Conservation (phyloP, 2,797 vertebrate genomes). For the Melanotaenia nigrans region DNA sequence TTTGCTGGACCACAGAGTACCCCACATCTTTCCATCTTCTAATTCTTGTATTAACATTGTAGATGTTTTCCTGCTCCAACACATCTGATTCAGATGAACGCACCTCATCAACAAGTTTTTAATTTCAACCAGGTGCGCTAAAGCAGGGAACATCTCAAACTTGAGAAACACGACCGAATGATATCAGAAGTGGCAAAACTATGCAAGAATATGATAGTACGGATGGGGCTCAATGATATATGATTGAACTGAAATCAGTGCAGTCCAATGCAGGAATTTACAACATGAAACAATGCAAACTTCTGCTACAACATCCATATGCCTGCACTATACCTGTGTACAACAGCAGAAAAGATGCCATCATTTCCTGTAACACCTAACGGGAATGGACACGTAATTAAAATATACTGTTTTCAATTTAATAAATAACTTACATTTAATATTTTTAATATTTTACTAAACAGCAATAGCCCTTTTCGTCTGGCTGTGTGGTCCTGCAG, state of each 20-base stretch:
- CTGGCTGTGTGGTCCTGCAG: conserved; percentile 56
- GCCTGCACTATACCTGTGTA: too few relatives aligned
- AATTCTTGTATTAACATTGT: too few relatives aligned
- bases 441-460: too few relatives aligned
- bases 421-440: too few relatives aligned
- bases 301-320: not conserved
- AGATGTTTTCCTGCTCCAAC: not conserved
- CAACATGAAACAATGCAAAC: not conserved
- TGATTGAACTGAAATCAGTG: not conserved
- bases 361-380: too few relatives aligned
- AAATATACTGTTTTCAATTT: not conserved
- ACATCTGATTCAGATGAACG: not conserved
- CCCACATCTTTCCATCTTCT: conserved; percentile 10
- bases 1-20: conserved; percentile 46
- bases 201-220: not conserved
- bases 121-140: too few relatives aligned
- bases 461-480: too few relatives aligned
- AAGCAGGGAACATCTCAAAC: too few relatives aligned
- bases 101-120: too few relatives aligned
- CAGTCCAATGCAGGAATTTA: not conserved
- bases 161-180: not conserved
- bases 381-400: too few relatives aligned
- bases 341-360: not conserved
- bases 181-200: not conserved
- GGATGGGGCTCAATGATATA: not conserved